phyloP scores from a whole-genome alignment of 2,888 invertebrate genomes.

The Imbricaverruca yamaguchii region DNA sequence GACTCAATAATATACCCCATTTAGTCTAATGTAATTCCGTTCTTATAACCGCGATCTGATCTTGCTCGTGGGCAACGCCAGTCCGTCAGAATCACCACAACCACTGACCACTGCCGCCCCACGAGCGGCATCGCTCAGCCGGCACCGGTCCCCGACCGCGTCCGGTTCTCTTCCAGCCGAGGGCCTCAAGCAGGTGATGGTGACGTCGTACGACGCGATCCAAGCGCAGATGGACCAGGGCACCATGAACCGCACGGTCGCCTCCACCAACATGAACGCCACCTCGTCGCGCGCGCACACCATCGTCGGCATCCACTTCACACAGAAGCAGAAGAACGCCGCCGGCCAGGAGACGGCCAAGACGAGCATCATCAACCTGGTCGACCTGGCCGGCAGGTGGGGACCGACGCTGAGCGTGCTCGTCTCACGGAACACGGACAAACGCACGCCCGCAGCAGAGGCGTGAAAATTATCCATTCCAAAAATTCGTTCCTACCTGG shows the following conservation, averaged over 20 bases:
- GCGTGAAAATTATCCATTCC: no score
- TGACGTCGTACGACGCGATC: slow-evolving; percentile 46
- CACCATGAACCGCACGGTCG: slow-evolving; percentile 49
- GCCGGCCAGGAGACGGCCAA: slow-evolving; percentile 48
- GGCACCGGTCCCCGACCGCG: no score
- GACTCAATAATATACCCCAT: no score
- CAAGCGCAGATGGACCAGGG: slow-evolving; percentile 49
- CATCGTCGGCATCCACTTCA: slow-evolving; percentile 48
- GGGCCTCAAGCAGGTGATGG: slow-evolving; percentile 43
- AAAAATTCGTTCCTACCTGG: no score
- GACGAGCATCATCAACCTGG: slow-evolving; percentile 48
- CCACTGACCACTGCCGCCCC: no score
- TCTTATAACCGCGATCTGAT: no score
- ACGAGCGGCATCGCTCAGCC: no score
- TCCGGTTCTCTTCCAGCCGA: slow-evolving; percentile 46
- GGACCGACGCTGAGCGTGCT: neutral
- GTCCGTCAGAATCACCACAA: no score
- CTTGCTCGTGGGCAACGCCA: no score
- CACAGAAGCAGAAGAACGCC: slow-evolving; percentile 47
- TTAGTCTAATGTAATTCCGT: no score
- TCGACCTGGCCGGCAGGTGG: slow-evolving; percentile 52
- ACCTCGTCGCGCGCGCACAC: slow-evolving; percentile 51
- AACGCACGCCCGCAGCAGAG: no score
- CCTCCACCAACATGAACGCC: slow-evolving; percentile 52
- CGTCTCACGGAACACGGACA: no score